Evolutionary conservation across 2,113 vertebrate genomes (phyloP), one percentile per base, ranked within the genome.

Genomic region (Sylvilagus bachmani): DNA sequence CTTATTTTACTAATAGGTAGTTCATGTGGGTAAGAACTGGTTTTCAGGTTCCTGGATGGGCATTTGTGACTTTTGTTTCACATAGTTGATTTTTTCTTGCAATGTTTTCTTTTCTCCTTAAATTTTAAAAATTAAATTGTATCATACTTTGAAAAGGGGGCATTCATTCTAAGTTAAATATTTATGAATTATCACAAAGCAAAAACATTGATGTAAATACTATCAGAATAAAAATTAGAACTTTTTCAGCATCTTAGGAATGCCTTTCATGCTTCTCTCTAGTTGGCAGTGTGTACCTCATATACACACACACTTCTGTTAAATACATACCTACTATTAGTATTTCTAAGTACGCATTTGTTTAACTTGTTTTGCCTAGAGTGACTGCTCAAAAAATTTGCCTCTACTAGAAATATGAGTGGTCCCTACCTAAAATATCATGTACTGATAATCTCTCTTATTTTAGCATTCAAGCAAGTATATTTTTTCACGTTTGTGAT

Each of bases 41-140:
- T 90, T 70, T 53, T 79, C 12, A 44, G 13, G 21, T 53, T 66
- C n/a, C 55, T 67, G 66, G 49, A 24, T 67, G 31, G 21, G 31
- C 44, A 61, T 36, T 85, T 91, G 24, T 88, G 66, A 84, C 71
- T 78, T 88, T 91, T 73, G n/a, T 78, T 83, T 91, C 49, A 91
- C 64, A 16, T 31, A 78, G n/a, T 8, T 66, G 29, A 33, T 80
- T 86, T 88, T 21, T 58, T 19, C 10, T 51, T 67, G 24, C 4
- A 38, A 33, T 92, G 10, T 31, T 53, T 38, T 77, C 9, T 55
- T 31, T 13, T n/a, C 16, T 12, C 21, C 3, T n/a, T n/a, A n/a
- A n/a, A n/a, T n/a, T 1, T 22, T 14, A 10, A 58, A 61, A 67
- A 27, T 58, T 27, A 11, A 64, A 29, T 16, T 91, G 31, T 55